Evolutionary conservation across 2,797 vertebrate genomes (phyloP), one percentile per base, ranked within the genome.

Genomic region (Tokudaia muenninki): DNA sequence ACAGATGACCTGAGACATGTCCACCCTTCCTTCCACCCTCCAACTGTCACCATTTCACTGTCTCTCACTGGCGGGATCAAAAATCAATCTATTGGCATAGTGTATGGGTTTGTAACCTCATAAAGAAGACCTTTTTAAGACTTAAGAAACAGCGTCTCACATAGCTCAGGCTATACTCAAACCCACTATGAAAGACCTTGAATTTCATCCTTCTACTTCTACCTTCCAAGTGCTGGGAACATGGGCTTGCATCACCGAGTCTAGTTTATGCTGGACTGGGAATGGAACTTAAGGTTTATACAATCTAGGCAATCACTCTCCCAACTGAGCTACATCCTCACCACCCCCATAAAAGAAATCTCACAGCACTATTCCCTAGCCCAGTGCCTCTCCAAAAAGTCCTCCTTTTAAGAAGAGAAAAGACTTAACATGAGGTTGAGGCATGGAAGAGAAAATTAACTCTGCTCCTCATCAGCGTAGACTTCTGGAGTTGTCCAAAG

Each of bases 381-480:
- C 22, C 55, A 90, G 34, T 3, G 14, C n/a, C 55, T 96, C 87
- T 91, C 90, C 89, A 90, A 92, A 92, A 92, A 90, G 87, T 67
- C 70, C 70, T 77, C 26, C 13, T 75, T 34, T 82, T 83, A 90
- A 83, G 59, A 41, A 41, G 92, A 91, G 44, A 50, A 92, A 93
- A 67, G 9, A 87, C 75, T 80, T 90, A 95, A 96, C 44, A 55
- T 93, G 91, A 97, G 41, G 9, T 81, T 92, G 91, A 97, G 41
- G 83, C 37, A 63, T 44, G 81, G 78, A 96, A 96, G 95, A 95
- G 82, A 94, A 97, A 97, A 97, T 95, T 96, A 97, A 97, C 95
- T 97, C 63, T 37, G 92, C 91, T 95, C 97, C 97, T 97, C 96
- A 95, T 95, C 97, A 80, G 63, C 84, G 79, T 63, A 72, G 93